phyloP scores from a whole-genome alignment of 1,140 invertebrate species.

The Oncopodura yosiiana region DNA sequence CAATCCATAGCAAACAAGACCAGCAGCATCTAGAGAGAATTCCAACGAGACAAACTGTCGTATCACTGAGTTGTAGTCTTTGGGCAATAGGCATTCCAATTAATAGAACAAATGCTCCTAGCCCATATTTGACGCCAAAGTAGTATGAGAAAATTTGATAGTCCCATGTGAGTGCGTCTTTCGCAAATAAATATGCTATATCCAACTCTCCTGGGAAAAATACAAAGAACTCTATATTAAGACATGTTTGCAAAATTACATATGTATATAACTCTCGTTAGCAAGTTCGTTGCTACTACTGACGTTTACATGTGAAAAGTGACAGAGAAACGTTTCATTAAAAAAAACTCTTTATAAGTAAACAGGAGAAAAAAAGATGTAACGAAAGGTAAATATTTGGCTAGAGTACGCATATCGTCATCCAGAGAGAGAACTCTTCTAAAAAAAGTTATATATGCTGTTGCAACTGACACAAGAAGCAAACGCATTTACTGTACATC shows the following conservation, averaged over 20 bases:
- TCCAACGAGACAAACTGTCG: slow-evolving; percentile 39
- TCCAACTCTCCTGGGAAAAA: slow-evolving; percentile 40
- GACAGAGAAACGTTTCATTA: not conserved
- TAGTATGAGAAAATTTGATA: slow-evolving; percentile 41
- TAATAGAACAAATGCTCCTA: slow-evolving; percentile 40
- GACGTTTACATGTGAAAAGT: not conserved
- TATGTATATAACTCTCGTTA: not conserved
- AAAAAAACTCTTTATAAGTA: too few species aligned
- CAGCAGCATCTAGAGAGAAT: slow-evolving; percentile 39
- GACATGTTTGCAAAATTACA: not conserved
- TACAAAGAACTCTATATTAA: slow-evolving; percentile 1
- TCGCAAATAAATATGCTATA: slow-evolving; percentile 39
- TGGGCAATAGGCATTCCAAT: slow-evolving; percentile 37
- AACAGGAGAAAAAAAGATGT: too few species aligned
- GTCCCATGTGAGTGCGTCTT: slow-evolving; percentile 40
- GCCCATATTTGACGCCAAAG: slow-evolving; percentile 40
- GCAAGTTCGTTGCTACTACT: not conserved
- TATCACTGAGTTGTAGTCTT: slow-evolving; percentile 35
- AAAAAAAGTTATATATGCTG: too few species aligned
- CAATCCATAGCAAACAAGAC: slow-evolving; percentile 39
- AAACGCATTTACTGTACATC: too few species aligned
- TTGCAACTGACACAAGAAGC: too few species aligned
- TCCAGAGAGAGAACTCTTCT: too few species aligned
- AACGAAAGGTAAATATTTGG: too few species aligned
- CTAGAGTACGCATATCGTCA: too few species aligned